Evolutionary conservation across 2,888 invertebrate species (phyloP).

Genomic region (Tinea pellionella): DNA sequence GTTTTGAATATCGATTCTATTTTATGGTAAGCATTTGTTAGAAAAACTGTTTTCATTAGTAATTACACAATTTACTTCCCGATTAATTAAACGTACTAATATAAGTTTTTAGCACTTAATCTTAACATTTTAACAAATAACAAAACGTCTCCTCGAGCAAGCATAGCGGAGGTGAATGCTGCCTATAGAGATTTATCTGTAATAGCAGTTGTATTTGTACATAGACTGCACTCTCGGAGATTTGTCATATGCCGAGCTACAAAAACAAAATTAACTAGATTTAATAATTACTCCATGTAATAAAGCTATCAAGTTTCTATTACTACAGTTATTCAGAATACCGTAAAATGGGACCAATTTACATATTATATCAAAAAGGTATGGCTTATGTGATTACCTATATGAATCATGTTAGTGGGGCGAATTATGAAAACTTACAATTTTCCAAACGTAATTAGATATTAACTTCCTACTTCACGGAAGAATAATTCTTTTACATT

Average conservation of each 20-base stretch:
- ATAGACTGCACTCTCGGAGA: too few relatives aligned
- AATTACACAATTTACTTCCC: too few relatives aligned
- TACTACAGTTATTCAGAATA: not conserved
- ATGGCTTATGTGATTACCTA: not conserved
- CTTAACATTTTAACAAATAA: too few relatives aligned
- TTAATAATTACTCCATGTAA: not conserved
- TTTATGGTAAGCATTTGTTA: not conserved
- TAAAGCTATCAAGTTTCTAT: not conserved
- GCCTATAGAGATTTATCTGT: too few relatives aligned
- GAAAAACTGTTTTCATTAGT: too few relatives aligned
- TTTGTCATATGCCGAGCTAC: too few relatives aligned
- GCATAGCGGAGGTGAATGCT: too few relatives aligned
- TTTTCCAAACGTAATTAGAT: not conserved
- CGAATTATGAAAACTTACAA: constrained; percentile 1
- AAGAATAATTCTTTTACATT: not conserved
- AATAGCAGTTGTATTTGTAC: too few relatives aligned
- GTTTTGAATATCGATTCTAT: not conserved
- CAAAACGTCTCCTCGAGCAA: too few relatives aligned
- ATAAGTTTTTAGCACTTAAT: too few relatives aligned
- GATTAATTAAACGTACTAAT: too few relatives aligned
- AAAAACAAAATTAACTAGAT: constrained; percentile 6
- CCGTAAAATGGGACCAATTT: not conserved
- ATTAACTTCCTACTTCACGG: not conserved
- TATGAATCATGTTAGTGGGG: not conserved
- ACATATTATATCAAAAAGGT: not conserved